A percentile compares a stretch with the other conserved stretches of the same genome.
Conservation (phyloP, 2,888 invertebrate species). For the Ectemnius lituratus region DNA sequence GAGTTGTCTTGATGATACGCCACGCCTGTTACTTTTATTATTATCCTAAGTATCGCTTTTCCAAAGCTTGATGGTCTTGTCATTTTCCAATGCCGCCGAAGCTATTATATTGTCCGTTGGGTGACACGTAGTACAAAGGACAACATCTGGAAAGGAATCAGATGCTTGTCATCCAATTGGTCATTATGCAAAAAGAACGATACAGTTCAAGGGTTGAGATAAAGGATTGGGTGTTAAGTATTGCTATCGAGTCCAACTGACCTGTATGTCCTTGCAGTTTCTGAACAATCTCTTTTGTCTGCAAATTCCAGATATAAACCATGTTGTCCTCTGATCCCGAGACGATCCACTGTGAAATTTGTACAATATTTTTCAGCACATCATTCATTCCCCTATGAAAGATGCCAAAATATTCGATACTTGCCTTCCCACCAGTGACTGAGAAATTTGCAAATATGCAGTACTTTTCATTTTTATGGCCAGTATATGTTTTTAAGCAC, state of each 20-base stretch:
- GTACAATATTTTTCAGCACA: no score
- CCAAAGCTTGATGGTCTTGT: constrained; percentile 99
- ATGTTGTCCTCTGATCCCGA: constrained; percentile 99
- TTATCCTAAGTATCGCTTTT: constrained; percentile 91
- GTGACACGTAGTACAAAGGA: constrained; percentile 98
- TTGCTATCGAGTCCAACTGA: constrained; percentile 71
- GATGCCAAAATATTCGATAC: neutral
- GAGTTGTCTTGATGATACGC: neutral
- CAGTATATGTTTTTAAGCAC: constrained; percentile 98
- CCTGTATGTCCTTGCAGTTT: constrained; percentile 98
- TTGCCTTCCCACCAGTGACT: constrained; percentile 98
- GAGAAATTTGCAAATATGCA: constrained; percentile 99
- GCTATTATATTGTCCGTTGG: constrained; percentile 99
- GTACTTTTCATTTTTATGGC: constrained; percentile 99
- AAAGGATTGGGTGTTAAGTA: no score
- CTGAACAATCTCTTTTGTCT: constrained; percentile 99
- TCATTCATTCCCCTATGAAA: no score
- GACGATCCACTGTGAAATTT: constrained; percentile 93
- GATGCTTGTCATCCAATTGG: neutral
- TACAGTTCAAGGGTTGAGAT: no score
- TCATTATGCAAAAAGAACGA: no score
- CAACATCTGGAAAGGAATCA: constrained; percentile 82
- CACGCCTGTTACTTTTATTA: neutral
- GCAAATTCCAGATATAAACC: constrained; percentile 99
- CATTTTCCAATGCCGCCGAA: constrained; percentile 98